A percentile compares a stretch with the other conserved stretches of the same genome.
Evolutionary conservation across 2,113 vertebrate species (phyloP).

Genomic region (Oxygymnocypris stewartii): DNA sequence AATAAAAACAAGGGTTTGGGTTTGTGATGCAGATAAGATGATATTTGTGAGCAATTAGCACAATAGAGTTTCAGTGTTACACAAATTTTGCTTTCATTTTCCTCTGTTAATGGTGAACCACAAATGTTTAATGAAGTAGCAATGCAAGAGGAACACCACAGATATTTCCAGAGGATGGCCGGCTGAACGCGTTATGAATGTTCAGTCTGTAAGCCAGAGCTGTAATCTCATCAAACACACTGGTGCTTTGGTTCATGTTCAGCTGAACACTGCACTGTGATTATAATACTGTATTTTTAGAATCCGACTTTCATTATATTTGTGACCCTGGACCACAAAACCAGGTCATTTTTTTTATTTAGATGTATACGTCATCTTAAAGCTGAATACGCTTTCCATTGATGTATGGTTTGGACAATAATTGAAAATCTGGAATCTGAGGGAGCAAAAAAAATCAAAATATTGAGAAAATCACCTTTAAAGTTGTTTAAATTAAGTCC

Average conservation of each 20-base stretch:
- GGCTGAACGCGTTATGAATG: neutral
- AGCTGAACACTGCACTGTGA: neutral
- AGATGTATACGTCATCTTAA: too few relatives aligned
- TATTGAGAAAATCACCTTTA: too few relatives aligned
- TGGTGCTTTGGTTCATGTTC: neutral
- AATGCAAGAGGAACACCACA: neutral
- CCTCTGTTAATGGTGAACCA: neutral
- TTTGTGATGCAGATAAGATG: neutral
- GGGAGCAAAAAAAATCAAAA: too few relatives aligned
- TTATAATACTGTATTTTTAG: slow-evolving; percentile 1
- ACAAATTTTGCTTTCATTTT: neutral
- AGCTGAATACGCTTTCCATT: too few relatives aligned
- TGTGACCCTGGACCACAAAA: too few relatives aligned
- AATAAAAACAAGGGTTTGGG: neutral
- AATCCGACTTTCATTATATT: neutral
- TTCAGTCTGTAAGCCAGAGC: neutral
- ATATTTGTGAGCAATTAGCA: neutral
- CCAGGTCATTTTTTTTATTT: too few relatives aligned
- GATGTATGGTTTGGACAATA: too few relatives aligned
- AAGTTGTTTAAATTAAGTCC: too few relatives aligned
- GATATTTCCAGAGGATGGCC: neutral
- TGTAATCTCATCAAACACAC: neutral
- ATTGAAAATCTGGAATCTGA: too few relatives aligned
- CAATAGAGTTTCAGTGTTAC: neutral
- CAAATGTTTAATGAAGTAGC: neutral